These are phyloP conservation scores for Ornithoptera alexandrae DNA, from an alignment of 2,888 invertebrate species.

Conservation along the genomic window DNA sequence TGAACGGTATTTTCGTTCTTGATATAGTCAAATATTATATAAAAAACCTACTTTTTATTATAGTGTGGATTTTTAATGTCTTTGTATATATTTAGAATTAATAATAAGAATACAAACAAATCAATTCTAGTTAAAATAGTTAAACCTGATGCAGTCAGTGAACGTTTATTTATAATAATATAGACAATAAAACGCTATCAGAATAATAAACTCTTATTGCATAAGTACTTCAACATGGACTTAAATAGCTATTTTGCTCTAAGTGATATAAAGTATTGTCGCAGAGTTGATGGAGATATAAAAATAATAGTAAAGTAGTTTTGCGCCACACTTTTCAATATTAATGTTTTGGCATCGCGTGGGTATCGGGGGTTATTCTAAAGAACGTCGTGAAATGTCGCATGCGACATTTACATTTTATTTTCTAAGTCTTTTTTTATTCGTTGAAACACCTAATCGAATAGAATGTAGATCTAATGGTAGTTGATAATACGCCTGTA, in stretches of 20 bases:
- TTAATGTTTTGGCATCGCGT: conserved; percentile 13
- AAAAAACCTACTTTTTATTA: too few species aligned
- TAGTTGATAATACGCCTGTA: too few species aligned
- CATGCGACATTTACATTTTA: neutral
- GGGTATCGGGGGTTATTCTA: neutral
- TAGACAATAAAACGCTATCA: neutral
- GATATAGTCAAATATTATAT: too few species aligned
- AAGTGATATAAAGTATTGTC: conserved; percentile 18
- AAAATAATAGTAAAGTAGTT: conserved; percentile 23
- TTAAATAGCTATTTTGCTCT: conserved; percentile 14
- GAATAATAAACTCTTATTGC: neutral
- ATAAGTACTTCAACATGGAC: neutral
- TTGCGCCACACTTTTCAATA: conserved; percentile 22
- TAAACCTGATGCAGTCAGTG: neutral
- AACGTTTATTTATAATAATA: neutral
- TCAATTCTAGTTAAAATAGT: neutral
- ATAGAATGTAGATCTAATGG: too few species aligned
- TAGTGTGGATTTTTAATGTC: too few species aligned
- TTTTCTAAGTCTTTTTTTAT: neutral
- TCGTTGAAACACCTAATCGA: too few species aligned
- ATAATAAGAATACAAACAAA: too few species aligned
- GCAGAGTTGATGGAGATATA: conserved; percentile 15
- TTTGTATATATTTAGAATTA: too few species aligned
- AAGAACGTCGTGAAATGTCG: conserved; percentile 9
- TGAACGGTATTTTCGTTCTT: too few species aligned